Conservation (phyloP, 2,888 invertebrate species). For the Vandiemenella viatica region DNA sequence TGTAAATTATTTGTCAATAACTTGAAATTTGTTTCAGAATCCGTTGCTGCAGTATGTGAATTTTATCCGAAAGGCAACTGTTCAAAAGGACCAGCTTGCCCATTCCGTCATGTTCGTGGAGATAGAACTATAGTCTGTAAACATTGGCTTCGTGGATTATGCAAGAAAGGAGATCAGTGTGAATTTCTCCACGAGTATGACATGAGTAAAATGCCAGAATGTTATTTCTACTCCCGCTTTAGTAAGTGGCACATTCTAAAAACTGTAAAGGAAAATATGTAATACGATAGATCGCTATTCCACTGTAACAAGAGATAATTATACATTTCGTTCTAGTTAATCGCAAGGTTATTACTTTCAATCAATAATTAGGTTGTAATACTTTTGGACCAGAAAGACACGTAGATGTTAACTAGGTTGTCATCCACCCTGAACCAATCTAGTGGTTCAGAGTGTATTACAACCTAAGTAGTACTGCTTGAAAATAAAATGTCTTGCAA, state of each 20-base stretch:
- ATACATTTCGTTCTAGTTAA: background rate
- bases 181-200: conserved; percentile 99
- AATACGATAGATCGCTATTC: background rate
- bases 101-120: conserved; percentile 91
- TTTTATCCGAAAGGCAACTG: conserved; percentile 65
- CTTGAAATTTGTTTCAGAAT: conserved; percentile 50
- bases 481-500: too few species aligned
- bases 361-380: too few species aligned
- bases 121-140: conserved; percentile 98
- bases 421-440: too few species aligned
- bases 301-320: background rate
- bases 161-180: conserved; percentile 99
- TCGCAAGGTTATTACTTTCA: background rate
- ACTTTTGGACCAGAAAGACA: too few species aligned
- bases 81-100: conserved; percentile 79
- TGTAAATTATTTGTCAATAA: conserved; percentile 10
- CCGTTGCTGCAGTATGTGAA: conserved; percentile 90
- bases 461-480: too few species aligned
- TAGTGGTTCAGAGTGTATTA: too few species aligned
- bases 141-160: conserved; percentile 96
- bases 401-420: too few species aligned
- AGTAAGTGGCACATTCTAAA: too few species aligned
- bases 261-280: too few species aligned
- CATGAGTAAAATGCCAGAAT: conserved; percentile 99
- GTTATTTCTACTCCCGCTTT: conserved; percentile 98